These are phyloP conservation scores for Xestoiulus laeticollis DNA, from an alignment of 2,888 invertebrate species.

Conservation along the genomic window DNA sequence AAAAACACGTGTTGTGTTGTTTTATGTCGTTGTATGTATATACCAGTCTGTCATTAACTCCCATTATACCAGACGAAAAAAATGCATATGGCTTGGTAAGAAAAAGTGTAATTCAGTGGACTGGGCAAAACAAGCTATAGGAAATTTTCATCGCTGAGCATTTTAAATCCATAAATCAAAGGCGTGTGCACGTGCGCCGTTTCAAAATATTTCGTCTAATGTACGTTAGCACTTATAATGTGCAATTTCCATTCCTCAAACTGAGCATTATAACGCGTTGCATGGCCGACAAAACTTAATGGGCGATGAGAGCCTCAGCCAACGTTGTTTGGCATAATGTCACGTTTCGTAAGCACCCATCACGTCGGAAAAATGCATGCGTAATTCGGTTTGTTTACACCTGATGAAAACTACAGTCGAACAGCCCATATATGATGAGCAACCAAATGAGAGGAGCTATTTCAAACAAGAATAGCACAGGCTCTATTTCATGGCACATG, in stretches of 20 bases:
- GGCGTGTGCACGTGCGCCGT: neutral
- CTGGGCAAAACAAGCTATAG: neutral
- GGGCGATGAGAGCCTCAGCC: neutral
- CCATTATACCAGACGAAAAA: neutral
- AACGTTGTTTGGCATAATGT: conserved; percentile 27
- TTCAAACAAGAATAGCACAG: neutral
- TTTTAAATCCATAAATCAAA: conserved; percentile 35
- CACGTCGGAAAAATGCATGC: neutral
- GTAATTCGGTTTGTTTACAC: conserved; percentile 5
- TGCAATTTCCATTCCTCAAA: neutral
- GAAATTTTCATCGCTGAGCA: conserved; percentile 2
- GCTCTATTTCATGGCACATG: neutral
- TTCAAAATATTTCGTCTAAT: conserved; percentile 3
- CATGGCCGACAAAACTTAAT: neutral
- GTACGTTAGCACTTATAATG: neutral
- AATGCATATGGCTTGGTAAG: neutral
- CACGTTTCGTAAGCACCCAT: neutral
- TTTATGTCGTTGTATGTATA: neutral
- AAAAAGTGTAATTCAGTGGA: neutral
- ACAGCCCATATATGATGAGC: neutral
- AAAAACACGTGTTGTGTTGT: neutral
- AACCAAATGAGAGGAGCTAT: neutral
- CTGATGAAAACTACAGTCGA: neutral
- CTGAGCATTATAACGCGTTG: neutral
- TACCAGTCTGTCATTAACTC: neutral